phyloP scores from a whole-genome alignment of 2,888 invertebrate species.

The Pteria penguin region DNA sequence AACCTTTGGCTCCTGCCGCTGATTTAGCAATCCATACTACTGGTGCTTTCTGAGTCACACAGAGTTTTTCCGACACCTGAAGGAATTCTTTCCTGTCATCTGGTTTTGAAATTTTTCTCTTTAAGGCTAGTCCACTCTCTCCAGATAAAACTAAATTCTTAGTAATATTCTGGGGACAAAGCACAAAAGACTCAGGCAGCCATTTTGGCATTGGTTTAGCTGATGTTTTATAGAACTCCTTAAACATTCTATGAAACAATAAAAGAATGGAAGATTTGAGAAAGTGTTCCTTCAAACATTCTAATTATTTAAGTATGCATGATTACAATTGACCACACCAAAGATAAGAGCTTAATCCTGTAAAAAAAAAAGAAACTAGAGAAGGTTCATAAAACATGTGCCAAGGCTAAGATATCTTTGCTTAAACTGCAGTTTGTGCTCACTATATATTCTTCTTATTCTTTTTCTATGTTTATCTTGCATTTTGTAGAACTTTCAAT shows the following conservation, averaged over 20 bases:
- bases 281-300: neutral
- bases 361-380: too few relatives aligned
- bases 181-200: conserved; percentile 62
- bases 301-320: too few relatives aligned
- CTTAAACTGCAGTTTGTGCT: too few relatives aligned
- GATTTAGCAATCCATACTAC: conserved; percentile 68
- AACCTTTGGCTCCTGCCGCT: conserved; percentile 67
- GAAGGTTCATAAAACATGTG: too few relatives aligned
- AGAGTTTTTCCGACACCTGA: conserved; percentile 35
- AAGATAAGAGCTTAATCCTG: too few relatives aligned
- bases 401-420: too few relatives aligned
- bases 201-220: conserved; percentile 55
- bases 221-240: conserved; percentile 53
- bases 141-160: conserved; percentile 32
- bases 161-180: conserved; percentile 55
- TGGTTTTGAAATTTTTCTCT: conserved; percentile 43
- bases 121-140: conserved; percentile 25
- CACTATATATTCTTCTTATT: too few relatives aligned
- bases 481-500: too few relatives aligned
- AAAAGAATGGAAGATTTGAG: conserved; percentile 1
- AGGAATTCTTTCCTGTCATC: conserved; percentile 62
- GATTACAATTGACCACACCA: too few relatives aligned
- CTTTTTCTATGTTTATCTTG: too few relatives aligned
- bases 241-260: conserved; percentile 62
- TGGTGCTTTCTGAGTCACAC: conserved; percentile 39